These are phyloP conservation scores for Chromoteleia sp. DNA, from an alignment of 2,888 invertebrate species.

Conservation along the genomic window DNA sequence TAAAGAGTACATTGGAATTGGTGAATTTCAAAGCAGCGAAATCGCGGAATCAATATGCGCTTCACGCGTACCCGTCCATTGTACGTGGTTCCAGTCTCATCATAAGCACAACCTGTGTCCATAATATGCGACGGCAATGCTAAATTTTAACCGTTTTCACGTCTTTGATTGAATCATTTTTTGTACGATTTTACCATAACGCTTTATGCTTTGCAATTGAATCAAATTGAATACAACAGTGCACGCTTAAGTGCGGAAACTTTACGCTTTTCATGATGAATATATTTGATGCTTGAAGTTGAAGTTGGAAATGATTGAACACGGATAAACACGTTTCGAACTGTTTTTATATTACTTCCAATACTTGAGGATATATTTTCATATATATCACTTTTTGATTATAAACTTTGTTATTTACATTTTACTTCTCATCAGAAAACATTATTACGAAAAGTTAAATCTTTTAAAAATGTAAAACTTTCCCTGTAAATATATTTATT, in stretches of 20 bases:
- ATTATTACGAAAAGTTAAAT: no score
- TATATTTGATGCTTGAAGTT: background rate
- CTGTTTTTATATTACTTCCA: no score
- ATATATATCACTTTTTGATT: no score
- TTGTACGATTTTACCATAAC: constrained; percentile 11
- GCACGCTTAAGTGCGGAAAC: background rate
- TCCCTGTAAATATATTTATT: no score
- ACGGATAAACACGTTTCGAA: background rate
- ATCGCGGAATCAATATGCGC: constrained; percentile 74
- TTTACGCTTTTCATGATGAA: background rate
- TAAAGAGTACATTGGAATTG: constrained; percentile 69
- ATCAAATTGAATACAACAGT: constrained; percentile 2
- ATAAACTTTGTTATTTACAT: no score
- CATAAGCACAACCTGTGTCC: constrained; percentile 64
- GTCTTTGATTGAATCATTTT: constrained; percentile 47
- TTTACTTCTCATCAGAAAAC: no score
- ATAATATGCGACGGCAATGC: constrained; percentile 56
- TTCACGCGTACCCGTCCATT: constrained; percentile 71
- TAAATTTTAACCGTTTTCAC: constrained; percentile 49
- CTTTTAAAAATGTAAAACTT: no score
- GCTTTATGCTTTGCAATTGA: constrained; percentile 1
- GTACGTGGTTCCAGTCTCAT: constrained; percentile 71
- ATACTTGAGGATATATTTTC: no score
- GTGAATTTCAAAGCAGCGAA: constrained; percentile 72
- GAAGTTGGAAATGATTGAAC: background rate